Conservation (phyloP, 1,140 invertebrate species). For the Nylanderia fulva region DNA sequence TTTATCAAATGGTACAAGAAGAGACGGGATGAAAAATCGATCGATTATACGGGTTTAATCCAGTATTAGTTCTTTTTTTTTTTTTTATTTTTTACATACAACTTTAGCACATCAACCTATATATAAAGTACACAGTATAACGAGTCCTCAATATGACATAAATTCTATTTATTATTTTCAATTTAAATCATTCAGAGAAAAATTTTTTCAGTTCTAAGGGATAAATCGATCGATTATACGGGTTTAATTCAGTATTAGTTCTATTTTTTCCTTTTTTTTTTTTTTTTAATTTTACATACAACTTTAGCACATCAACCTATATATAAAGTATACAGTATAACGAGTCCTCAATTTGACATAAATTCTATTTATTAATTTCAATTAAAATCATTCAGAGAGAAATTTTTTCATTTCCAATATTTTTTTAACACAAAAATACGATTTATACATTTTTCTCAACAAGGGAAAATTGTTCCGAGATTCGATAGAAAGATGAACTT, state of each 20-base stretch:
- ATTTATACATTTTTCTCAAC: neutral
- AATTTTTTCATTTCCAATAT: neutral
- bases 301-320: neutral
- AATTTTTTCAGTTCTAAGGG: neutral
- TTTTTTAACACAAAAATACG: neutral
- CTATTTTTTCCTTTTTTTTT: neutral
- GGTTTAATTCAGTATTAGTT: neutral
- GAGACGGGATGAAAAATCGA: constrained; percentile 39
- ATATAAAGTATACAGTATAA: too few relatives aligned
- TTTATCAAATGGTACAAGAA: neutral
- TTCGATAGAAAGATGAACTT: neutral
- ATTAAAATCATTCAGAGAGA: neutral
- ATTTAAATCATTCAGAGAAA: neutral
- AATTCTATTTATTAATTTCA: too few relatives aligned
- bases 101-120: neutral
- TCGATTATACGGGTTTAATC: neutral
- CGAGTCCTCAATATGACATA: too few relatives aligned
- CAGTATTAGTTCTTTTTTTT: neutral
- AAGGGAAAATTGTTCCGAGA: neutral
- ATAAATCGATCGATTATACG: too few relatives aligned
- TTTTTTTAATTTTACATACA: neutral
- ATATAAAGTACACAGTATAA: too few relatives aligned
- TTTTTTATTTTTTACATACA: neutral
- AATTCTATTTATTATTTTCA: too few relatives aligned
- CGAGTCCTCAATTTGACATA: too few relatives aligned